Evolutionary conservation across 2,113 vertebrate species (phyloP), one percentile per base, ranked within the genome.

Genomic region (Pteronura brasiliensis): DNA sequence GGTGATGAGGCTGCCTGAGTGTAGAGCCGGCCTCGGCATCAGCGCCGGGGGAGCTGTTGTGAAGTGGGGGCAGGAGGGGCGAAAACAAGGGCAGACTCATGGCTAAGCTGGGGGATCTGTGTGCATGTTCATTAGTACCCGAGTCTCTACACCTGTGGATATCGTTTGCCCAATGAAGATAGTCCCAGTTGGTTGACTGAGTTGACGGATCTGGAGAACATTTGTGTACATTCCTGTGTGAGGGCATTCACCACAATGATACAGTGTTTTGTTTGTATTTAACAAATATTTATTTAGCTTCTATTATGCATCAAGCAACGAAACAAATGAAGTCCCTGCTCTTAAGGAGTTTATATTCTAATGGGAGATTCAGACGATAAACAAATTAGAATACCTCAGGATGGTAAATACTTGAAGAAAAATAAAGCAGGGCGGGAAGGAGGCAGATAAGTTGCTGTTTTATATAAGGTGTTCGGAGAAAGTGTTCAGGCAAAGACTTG

Each of bases 21-120:
- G 21, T 2, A 1, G 13, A 21, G 4, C n/a, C 0, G 1, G 34
- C 8, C 10, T 6, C 0, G 8, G 10, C 6, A 1, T 44, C 34
- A 15, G 29, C 6, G 20, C 29, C 2, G 1, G 13, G 23, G 34
- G 57, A 27, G 21, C 44, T 7, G 0, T 4, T 7, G 15, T 13
- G 8, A 83, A 44, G n/a, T 15, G 20, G 18, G 36, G 14, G n/a
- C 15, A 10, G 14, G 47, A 20, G 23, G 34, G 29, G 47, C 42
- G 67, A 18, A 29, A 23, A 61, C 21, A 6, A 13, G 23, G 4
- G 25, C 36, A 7, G 0, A 9, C 15, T 3, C 18, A 0, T 15
- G 21, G 18, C 23, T 31, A 6, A 31, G 18, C 14, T n/a, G 1
- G 11, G 42, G 14, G 3, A 2, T 8, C 39, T 59, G 36, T 4